A percentile compares a stretch with the other conserved stretches of the same genome.
phyloP scores from a whole-genome alignment of 2,888 invertebrate genomes.

The Rhopalosiphum nymphaeae region DNA sequence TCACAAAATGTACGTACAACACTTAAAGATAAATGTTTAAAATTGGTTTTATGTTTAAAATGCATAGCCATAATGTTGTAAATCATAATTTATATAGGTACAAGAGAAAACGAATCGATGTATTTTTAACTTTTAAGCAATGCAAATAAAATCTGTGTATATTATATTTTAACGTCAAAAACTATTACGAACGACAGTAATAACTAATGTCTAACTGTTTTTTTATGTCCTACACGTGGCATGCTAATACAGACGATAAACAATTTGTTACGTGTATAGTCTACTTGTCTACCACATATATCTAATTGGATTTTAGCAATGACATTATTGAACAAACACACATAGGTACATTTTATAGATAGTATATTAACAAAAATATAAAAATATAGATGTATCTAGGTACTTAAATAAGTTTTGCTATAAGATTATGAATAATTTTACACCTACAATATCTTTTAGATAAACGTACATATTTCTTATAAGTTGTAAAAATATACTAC shows the following conservation, averaged over 20 bases:
- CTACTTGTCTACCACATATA: neutral
- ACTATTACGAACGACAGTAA: neutral
- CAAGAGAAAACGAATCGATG: neutral
- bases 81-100: neutral
- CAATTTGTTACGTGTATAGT: neutral
- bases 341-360: neutral
- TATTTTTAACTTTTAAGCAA: neutral
- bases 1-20: neutral
- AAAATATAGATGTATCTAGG: too few species aligned
- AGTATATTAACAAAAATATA: neutral
- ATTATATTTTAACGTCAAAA: neutral
- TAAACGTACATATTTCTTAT: neutral
- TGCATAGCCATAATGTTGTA: neutral
- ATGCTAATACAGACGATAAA: neutral
- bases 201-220: neutral
- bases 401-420: neutral
- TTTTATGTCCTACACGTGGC: slow-evolving; percentile 3
- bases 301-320: neutral
- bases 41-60: neutral
- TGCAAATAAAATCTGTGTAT: neutral
- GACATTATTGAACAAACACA: neutral
- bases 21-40: neutral
- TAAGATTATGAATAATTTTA: neutral
- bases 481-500: neutral
- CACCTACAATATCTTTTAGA: neutral